phyloP scores from a whole-genome alignment of 2,888 invertebrate species.

The Apamea monoglypha region DNA sequence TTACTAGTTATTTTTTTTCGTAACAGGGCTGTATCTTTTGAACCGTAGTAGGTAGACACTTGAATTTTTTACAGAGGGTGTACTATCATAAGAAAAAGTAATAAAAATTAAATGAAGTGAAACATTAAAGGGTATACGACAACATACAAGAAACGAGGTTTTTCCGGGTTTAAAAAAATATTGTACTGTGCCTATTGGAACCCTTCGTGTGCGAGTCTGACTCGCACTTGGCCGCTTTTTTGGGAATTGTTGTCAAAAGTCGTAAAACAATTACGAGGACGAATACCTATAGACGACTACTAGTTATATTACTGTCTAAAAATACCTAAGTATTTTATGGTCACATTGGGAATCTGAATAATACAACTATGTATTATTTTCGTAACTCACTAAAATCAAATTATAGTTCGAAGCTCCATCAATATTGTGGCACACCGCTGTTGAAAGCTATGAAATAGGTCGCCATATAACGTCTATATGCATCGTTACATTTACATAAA shows the following conservation, averaged over 20 bases:
- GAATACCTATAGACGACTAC: too few relatives aligned
- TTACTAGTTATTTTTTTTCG: neutral
- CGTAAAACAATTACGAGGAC: neutral
- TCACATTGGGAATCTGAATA: neutral
- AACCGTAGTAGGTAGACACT: neutral
- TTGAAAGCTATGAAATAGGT: slow-evolving; percentile 22
- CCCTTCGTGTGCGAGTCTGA: too few relatives aligned
- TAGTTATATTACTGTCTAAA: neutral
- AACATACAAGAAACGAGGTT: too few relatives aligned
- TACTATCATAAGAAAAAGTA: too few relatives aligned
- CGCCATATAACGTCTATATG: slow-evolving; percentile 27
- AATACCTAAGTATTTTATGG: neutral
- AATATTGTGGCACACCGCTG: slow-evolving; percentile 35
- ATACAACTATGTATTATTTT: neutral
- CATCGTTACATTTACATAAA: slow-evolving; percentile 53
- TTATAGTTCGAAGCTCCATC: slow-evolving; percentile 6
- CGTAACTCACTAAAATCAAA: neutral
- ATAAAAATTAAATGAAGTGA: neutral
- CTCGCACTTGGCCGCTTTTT: neutral
- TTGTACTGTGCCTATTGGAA: too few relatives aligned
- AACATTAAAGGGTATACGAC: too few relatives aligned
- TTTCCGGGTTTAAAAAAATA: neutral
- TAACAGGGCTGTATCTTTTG: neutral
- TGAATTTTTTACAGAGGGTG: too few relatives aligned
- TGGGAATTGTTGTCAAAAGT: neutral